Evolutionary conservation across 2,888 invertebrate genomes (phyloP).

Genomic region (Caenorhabditis plicata): DNA sequence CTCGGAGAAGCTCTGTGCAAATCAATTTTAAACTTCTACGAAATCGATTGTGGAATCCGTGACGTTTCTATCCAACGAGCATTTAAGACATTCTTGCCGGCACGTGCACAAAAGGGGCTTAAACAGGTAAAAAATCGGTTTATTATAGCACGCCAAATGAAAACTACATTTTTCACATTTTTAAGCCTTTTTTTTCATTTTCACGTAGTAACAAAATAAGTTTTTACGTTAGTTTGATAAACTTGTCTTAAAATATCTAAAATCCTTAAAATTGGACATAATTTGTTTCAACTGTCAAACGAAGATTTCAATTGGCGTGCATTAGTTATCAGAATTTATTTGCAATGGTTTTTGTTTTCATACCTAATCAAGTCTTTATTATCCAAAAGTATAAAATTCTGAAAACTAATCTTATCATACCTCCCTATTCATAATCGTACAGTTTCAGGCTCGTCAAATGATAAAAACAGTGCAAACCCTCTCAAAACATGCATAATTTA

Average conservation of each 20-base stretch:
- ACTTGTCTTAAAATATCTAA: no score
- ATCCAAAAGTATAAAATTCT: no score
- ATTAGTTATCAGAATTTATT: no score
- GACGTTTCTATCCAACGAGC: conserved; percentile 12
- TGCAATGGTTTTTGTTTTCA: no score
- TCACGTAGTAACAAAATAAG: not conserved
- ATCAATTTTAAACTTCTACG: conserved; percentile 23
- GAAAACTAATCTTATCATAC: no score
- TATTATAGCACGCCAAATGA: not conserved
- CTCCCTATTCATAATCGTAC: no score
- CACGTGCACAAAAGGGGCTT: conserved; percentile 17
- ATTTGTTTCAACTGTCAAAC: no score
- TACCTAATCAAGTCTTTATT: no score
- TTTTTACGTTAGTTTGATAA: no score
- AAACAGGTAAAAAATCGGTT: conserved; percentile 10
- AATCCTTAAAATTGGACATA: no score
- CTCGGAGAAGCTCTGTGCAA: conserved; percentile 32
- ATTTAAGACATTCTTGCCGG: conserved; percentile 24
- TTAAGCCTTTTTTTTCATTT: not conserved
- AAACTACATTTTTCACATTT: not conserved
- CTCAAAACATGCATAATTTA: no score
- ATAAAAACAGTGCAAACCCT: conserved; percentile 25
- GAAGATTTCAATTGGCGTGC: no score
- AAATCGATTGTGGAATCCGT: conserved; percentile 23
- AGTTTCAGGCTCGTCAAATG: conserved; percentile 8